Conservation (phyloP, 92 coral and sea anemone species). For the Anthopleura xanthogrammica region DNA sequence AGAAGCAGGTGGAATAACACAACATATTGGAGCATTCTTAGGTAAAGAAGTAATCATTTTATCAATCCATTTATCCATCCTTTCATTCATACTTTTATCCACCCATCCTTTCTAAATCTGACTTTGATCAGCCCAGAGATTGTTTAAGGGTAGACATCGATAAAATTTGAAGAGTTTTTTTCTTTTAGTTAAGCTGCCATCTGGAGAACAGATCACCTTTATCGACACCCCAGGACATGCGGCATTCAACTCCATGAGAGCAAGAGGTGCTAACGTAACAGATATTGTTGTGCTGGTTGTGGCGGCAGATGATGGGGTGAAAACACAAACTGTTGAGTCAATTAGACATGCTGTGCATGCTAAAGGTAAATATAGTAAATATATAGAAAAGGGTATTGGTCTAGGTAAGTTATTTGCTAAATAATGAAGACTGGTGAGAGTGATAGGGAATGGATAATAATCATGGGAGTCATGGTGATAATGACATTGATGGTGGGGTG, state of each 20-base stretch:
- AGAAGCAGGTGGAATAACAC: slow-evolving; percentile 98
- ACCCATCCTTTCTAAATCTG: no score
- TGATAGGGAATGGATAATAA: no score
- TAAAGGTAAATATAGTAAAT: slow-evolving; percentile 73
- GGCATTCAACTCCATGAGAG: slow-evolving; percentile 95
- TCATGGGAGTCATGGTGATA: background rate
- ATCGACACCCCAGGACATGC: slow-evolving; percentile 99
- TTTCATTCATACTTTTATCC: background rate
- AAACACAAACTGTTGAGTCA: slow-evolving; percentile 91
- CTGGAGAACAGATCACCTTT: slow-evolving; percentile 78
- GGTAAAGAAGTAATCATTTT: slow-evolving; percentile 33
- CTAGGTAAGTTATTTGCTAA: no score
- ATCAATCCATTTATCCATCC: no score
- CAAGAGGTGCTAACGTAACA: slow-evolving; percentile 97
- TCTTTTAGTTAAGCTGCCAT: slow-evolving; percentile 63
- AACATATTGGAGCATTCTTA: slow-evolving; percentile 97
- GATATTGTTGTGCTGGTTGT: slow-evolving; percentile 94
- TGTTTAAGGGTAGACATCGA: no score
- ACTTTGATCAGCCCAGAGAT: no score
- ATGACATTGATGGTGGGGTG: background rate
- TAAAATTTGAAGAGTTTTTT: background rate
- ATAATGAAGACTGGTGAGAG: no score
- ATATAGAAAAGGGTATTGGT: no score
- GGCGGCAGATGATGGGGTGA: slow-evolving; percentile 98
- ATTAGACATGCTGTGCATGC: slow-evolving; percentile 92